phyloP scores from a whole-genome alignment of 2,113 vertebrate genomes.

The Sceloporus undulatus region DNA sequence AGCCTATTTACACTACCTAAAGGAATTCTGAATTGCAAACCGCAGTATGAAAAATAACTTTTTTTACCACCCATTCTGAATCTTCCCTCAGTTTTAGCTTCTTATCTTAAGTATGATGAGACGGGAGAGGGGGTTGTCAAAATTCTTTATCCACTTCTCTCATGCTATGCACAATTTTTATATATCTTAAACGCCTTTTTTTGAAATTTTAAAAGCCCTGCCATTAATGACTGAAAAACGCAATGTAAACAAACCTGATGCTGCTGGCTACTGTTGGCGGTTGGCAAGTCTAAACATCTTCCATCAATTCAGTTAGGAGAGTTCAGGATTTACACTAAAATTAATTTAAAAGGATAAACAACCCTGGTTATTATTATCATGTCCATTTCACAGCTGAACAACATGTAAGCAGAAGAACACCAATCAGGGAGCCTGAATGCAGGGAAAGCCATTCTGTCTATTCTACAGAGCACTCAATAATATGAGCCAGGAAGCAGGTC shows the following conservation, averaged over 20 bases:
- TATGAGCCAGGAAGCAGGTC: slow-evolving; percentile 1
- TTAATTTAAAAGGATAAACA: background rate
- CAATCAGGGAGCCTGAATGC: background rate
- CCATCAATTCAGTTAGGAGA: background rate
- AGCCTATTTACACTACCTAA: no score
- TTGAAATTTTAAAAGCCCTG: background rate
- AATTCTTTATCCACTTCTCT: background rate
- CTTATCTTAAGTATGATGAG: background rate
- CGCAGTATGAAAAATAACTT: no score
- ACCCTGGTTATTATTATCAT: background rate
- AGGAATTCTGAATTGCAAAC: no score
- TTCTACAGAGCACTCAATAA: slow-evolving; percentile 18
- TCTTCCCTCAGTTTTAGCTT: background rate
- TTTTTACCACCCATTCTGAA: background rate
- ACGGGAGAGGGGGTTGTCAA: no score
- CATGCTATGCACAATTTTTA: background rate
- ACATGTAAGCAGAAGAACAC: background rate
- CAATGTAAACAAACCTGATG: background rate
- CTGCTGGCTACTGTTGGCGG: background rate
- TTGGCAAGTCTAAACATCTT: background rate
- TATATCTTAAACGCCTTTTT: background rate
- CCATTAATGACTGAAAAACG: background rate
- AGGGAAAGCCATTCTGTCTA: background rate
- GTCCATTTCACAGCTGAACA: background rate
- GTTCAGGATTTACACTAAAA: background rate